A percentile compares a stretch with the other conserved stretches of the same genome.
These are phyloP conservation scores for Tetrapedia diversipes DNA, from an alignment of 2,888 invertebrate genomes.

Conservation along the genomic window DNA sequence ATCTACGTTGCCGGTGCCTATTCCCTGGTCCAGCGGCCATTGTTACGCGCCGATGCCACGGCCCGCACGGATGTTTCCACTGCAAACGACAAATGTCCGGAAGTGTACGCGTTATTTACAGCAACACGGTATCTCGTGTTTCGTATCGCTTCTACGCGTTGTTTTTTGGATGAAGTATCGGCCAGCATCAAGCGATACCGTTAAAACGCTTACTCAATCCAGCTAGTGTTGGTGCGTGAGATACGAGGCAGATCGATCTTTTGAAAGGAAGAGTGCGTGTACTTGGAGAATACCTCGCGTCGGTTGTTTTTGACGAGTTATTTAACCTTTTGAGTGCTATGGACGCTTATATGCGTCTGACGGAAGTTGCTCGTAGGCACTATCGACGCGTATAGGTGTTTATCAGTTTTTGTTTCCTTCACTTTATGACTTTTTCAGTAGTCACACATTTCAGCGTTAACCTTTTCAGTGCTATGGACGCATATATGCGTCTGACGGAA, in stretches of 20 bases:
- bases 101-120: conserved; percentile 41
- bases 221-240: not conserved
- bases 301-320: too few species aligned
- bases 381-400: too few species aligned
- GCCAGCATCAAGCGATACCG: conserved; percentile 25
- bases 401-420: too few species aligned
- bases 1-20: conserved; percentile 32
- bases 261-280: too few species aligned
- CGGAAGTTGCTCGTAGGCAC: too few species aligned
- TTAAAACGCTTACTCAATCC: conserved; percentile 26
- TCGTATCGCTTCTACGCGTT: conserved; percentile 15
- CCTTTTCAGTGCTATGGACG: too few species aligned
- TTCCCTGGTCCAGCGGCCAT: conserved; percentile 37
- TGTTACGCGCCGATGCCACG: conserved; percentile 39
- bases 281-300: too few species aligned
- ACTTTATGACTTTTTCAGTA: too few species aligned
- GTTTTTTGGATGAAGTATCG: conserved; percentile 24
- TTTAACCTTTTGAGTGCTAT: too few species aligned
- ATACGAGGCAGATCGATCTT: not conserved
- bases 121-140: conserved; percentile 15
- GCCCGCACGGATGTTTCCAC: conserved; percentile 26
- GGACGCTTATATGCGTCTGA: too few species aligned
- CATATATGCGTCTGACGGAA: too few species aligned
- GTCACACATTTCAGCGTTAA: too few species aligned
- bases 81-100: conserved; percentile 43